A percentile compares a stretch with the other conserved stretches of the same genome.
phyloP scores from a whole-genome alignment of 2,888 invertebrate genomes.

The Nezara viridula region DNA sequence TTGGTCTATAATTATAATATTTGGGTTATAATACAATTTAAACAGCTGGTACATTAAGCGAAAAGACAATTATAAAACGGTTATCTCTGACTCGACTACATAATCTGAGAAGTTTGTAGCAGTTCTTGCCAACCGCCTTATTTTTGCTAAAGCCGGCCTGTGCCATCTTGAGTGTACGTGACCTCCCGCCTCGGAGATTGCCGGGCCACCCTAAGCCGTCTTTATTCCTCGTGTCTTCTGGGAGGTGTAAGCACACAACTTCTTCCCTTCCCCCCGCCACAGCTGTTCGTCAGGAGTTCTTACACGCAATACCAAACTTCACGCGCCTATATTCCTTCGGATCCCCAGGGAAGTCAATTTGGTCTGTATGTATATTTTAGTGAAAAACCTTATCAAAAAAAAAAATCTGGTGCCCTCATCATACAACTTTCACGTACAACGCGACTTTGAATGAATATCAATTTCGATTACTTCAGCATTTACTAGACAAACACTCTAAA shows the following conservation, averaged over 20 bases:
- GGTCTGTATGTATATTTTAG: neutral
- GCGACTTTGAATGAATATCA: no score
- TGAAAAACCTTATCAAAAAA: no score
- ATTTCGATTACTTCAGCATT: no score
- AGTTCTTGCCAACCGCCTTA: neutral
- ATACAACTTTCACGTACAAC: no score
- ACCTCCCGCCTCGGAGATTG: neutral
- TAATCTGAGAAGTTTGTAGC: neutral
- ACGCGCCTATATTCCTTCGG: neutral
- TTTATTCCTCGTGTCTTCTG: neutral
- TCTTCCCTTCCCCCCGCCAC: neutral
- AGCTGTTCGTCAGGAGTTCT: neutral
- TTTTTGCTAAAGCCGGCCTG: neutral
- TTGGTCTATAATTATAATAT: neutral
- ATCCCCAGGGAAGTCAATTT: neutral
- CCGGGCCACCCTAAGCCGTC: neutral
- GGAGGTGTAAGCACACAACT: neutral
- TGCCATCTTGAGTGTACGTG: constrained; percentile 4
- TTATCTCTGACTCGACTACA: neutral
- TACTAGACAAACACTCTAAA: no score
- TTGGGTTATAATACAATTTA: neutral
- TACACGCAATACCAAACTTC: constrained; percentile 22
- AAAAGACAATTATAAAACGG: neutral
- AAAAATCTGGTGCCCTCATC: no score
- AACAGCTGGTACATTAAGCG: neutral